Evolutionary conservation across 2,888 invertebrate genomes (phyloP).

Genomic region (Argynnis bischoffii): DNA sequence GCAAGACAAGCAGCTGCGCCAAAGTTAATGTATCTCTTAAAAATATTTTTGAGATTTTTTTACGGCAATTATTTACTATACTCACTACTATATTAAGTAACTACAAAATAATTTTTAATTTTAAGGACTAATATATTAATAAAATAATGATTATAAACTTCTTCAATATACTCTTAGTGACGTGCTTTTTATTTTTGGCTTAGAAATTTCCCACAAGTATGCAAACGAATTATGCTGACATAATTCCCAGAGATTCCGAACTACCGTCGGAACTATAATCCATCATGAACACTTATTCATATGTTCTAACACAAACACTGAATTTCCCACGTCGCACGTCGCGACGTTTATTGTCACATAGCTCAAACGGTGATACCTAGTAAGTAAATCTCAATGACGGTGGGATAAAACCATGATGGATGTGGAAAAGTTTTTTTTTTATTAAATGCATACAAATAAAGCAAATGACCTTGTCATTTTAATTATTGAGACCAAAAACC

Average conservation of each 20-base stretch:
- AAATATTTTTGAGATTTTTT: not conserved
- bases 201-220: not conserved
- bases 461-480: too few relatives aligned
- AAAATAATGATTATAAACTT: not conserved
- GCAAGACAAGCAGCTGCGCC: slow-evolving; percentile 12
- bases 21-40: slow-evolving; percentile 2
- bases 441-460: not conserved
- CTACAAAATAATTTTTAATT: not conserved
- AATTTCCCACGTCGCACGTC: slow-evolving; percentile 45
- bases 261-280: slow-evolving; percentile 25
- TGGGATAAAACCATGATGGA: slow-evolving; percentile 1
- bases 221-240: not conserved
- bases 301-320: slow-evolving; percentile 47
- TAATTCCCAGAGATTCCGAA: slow-evolving; percentile 17
- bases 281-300: slow-evolving; percentile 42
- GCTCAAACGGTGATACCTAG: slow-evolving; percentile 15
- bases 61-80: not conserved
- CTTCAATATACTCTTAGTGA: not conserved
- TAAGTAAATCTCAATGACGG: slow-evolving; percentile 11
- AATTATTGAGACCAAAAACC: too few relatives aligned
- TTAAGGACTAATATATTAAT: not conserved
- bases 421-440: slow-evolving; percentile 5
- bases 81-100: not conserved
- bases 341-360: slow-evolving; percentile 24
- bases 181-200: too few relatives aligned